Percentiles rank a stretch among this genome's conserved stretches.
Evolutionary conservation across 2,113 vertebrate species (phyloP).

Genomic region (Sapayoa aenigma): DNA sequence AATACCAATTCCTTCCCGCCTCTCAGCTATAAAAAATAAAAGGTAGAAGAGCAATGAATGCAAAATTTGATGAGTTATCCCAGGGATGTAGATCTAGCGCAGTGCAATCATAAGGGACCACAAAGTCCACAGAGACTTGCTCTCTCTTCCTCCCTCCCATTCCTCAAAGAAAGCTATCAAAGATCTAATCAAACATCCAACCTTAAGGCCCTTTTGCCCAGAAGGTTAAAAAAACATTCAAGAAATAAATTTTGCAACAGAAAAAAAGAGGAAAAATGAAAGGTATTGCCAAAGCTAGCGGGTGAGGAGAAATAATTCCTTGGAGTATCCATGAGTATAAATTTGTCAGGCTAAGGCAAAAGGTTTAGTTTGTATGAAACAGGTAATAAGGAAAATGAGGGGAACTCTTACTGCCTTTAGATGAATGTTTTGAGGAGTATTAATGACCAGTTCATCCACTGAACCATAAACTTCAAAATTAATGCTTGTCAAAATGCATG

Average conservation of each 20-base stretch:
- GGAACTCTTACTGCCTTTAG: not conserved
- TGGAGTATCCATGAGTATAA: not conserved
- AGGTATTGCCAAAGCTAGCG: not conserved
- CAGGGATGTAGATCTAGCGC: not conserved
- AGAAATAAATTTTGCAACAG: not conserved
- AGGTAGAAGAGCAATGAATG: not conserved
- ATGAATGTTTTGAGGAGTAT: not conserved
- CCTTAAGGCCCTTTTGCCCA: not conserved
- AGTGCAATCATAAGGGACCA: not conserved
- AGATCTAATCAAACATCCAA: not conserved
- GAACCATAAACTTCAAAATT: not conserved
- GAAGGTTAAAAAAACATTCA: not conserved
- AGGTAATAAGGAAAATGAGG: not conserved
- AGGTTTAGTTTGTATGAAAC: not conserved
- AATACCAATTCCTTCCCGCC: slow-evolving; percentile 69
- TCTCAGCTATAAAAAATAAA: slow-evolving; percentile 66
- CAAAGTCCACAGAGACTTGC: not conserved
- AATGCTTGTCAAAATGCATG: not conserved
- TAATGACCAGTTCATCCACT: not conserved
- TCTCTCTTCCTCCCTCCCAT: not conserved
- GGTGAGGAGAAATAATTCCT: not conserved
- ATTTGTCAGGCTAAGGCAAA: not conserved
- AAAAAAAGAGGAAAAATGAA: not conserved
- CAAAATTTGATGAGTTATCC: not conserved
- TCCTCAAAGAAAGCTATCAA: rapidly evolving